phyloP scores from a whole-genome alignment of 1,140 invertebrate species.

The Penaeus vannamei region DNA sequence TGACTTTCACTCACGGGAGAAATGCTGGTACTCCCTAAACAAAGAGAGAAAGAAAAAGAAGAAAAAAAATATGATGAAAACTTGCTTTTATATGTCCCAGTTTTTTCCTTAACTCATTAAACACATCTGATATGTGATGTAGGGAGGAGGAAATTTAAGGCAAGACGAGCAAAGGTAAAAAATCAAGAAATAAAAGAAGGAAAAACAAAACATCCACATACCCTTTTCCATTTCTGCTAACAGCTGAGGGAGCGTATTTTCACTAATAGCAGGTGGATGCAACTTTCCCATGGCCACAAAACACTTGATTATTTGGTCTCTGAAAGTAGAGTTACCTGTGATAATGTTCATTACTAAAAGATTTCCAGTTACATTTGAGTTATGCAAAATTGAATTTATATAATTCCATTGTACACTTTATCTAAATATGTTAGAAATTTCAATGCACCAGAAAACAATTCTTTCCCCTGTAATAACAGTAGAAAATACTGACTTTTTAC shows the following conservation, averaged over 20 bases:
- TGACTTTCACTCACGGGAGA: constrained; percentile 4
- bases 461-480: too few species aligned
- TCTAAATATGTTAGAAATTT: too few species aligned
- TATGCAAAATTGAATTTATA: too few species aligned
- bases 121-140: too few species aligned
- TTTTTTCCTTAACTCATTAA: too few species aligned
- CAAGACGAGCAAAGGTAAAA: neutral
- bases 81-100: too few species aligned
- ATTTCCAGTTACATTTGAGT: too few species aligned
- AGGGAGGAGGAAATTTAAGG: too few species aligned
- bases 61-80: neutral
- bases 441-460: too few species aligned
- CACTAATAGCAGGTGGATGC: constrained; percentile 14
- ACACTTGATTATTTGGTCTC: constrained; percentile 30
- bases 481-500: too few species aligned
- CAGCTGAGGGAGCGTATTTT: constrained; percentile 32
- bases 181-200: neutral
- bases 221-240: constrained; percentile 31
- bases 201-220: neutral
- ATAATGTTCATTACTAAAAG: too few species aligned
- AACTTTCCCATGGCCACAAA: constrained; percentile 16
- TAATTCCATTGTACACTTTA: too few species aligned
- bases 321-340: neutral
- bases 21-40: neutral
- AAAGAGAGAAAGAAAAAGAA: neutral